Base-by-base conservation (phyloP, 2,797 vertebrate genomes). In the Clarias pachynema region DNA sequence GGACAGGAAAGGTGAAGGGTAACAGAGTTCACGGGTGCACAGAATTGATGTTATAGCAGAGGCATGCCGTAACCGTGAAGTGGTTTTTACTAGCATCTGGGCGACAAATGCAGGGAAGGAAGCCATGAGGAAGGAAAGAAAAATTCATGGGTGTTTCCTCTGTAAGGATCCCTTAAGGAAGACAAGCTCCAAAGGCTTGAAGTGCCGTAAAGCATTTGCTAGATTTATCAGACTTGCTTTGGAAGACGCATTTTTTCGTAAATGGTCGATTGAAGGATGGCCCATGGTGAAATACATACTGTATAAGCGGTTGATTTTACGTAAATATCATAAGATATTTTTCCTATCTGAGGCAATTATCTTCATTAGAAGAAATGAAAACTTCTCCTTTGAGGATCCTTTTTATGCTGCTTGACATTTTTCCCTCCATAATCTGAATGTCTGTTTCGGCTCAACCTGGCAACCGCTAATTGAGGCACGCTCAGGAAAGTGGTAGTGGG, bases 41-140 rank as follows among this genome's bases (percentile, higher is more conserved):
- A 69, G 57, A 40, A 44, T 69, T 87, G 88, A 88, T 56, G 86
- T 79, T 86, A 83, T 62, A n/a, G 14, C 15, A 66, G 44, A 68
- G 69, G 37, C 40, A 88, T 83, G 78, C 79, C 37, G 44, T 60
- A 59, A 70, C 65, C 34, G 53, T 73, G 49, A 26, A 20, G 56
- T 57, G 49, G 8, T 37, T 60, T 78, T 85, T 77, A 60, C 40
- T 53, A 65, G 86, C 88, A 84, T 89, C 86, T 89, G 87, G 72
- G 68, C 20, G 53, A 85, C 78, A 62, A 86, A 87, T 44, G 49
- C 59, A 3, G 34, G 44, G 75, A 79, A 88, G 83, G 69, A 89
- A 86, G 79, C 65, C 56, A 83, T 69, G 29, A 84, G 77, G 79
- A 84, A 83, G 82, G 83, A 86, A 84, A 82, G 69, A 78, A 81